phyloP scores from a whole-genome alignment of 2,888 invertebrate species.

The Galeruca laticollis region DNA sequence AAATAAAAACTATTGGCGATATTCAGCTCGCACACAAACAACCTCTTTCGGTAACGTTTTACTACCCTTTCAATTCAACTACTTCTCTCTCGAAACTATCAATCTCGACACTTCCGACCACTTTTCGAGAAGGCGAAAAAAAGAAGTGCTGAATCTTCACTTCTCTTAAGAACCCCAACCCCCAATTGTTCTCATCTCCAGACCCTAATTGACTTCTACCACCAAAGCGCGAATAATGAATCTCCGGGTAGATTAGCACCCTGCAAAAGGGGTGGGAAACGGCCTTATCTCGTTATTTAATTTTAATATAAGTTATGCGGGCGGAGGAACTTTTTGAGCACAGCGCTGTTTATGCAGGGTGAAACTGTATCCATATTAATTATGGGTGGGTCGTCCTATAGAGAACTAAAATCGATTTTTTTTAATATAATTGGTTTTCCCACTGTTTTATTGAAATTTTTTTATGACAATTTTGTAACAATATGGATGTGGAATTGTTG shows the following conservation, averaged over 20 bases:
- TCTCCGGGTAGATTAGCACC: slow-evolving; percentile 32
- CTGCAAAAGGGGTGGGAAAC: slow-evolving; percentile 19
- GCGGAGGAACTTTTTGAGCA: slow-evolving; percentile 16
- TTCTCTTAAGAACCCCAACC: slow-evolving; percentile 23
- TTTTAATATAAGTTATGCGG: slow-evolving; percentile 38
- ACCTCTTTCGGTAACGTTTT: neutral
- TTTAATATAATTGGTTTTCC: too few species aligned
- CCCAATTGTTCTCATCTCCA: slow-evolving; percentile 28
- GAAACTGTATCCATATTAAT: neutral
- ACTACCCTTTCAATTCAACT: slow-evolving; percentile 10
- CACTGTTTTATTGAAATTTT: too few species aligned
- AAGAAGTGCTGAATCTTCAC: slow-evolving; percentile 32
- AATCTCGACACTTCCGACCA: slow-evolving; percentile 29
- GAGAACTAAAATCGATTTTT: too few species aligned
- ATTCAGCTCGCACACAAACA: neutral
- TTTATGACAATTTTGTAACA: too few species aligned
- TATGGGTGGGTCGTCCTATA: too few species aligned
- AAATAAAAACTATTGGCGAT: neutral
- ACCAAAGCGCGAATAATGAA: slow-evolving; percentile 35
- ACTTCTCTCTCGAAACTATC: slow-evolving; percentile 24
- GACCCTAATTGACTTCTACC: slow-evolving; percentile 43
- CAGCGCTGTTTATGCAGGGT: neutral
- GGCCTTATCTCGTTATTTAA: slow-evolving; percentile 38
- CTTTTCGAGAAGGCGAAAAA: slow-evolving; percentile 16
- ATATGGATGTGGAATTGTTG: too few species aligned